phyloP scores from a whole-genome alignment of 1,140 invertebrate species.

The Xylocopa sonorina region DNA sequence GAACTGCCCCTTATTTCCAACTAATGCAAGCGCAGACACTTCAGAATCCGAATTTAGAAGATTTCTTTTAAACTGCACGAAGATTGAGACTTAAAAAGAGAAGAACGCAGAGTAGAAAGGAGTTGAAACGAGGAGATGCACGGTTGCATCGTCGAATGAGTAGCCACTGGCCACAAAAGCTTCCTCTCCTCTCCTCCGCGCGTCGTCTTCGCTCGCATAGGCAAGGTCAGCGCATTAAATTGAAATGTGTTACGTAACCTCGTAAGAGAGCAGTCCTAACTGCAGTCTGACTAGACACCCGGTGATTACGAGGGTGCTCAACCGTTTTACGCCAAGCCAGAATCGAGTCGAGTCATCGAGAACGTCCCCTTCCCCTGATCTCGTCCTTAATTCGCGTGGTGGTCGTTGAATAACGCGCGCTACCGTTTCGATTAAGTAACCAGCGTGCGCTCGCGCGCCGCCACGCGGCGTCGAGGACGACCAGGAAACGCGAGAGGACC shows the following conservation, averaged over 20 bases:
- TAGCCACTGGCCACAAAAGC: constrained; percentile 63
- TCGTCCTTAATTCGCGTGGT: not conserved
- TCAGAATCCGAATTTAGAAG: not conserved
- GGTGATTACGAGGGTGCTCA: constrained; percentile 75
- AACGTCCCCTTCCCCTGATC: not conserved
- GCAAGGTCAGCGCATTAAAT: constrained; percentile 79
- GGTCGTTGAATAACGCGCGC: not conserved
- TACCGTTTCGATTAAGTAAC: not conserved
- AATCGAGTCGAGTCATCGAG: no score
- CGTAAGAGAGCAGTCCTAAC: constrained; percentile 70
- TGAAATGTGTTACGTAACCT: constrained; percentile 78
- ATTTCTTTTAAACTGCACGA: not conserved
- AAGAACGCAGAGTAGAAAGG: no score
- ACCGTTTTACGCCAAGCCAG: no score
- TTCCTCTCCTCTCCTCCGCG: constrained; percentile 63
- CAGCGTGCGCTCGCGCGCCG: no score
- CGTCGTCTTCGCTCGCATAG: constrained; percentile 70
- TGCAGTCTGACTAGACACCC: constrained; percentile 75
- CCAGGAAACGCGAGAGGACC: no score
- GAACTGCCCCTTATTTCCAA: no score
- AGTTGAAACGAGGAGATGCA: constrained; percentile 67
- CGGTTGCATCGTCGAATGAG: constrained; percentile 63
- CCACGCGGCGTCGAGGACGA: no score
- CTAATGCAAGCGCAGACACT: not conserved
- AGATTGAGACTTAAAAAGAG: not conserved